Base-by-base conservation (phyloP, 2,113 vertebrate genomes). In the Sturnira hondurensis region DNA sequence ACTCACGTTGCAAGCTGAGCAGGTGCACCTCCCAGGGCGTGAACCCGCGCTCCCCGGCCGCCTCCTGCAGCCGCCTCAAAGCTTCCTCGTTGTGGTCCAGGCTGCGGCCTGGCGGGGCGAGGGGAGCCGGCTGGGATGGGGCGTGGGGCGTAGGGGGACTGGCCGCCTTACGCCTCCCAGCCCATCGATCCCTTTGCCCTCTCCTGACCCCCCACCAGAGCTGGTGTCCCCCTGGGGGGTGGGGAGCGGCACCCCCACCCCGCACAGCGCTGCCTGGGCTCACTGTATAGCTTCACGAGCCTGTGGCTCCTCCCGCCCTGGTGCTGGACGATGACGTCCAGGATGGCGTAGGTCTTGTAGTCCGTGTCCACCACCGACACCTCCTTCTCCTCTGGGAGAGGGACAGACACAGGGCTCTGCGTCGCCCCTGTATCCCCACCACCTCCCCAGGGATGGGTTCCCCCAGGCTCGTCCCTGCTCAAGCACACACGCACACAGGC, bases 281-380 rank as follows among this genome's bases (percentile, higher is more conserved):
- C 33, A 94, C 96, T 86, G 26, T 86, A 92, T 2, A 97, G 92
- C 4, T 82, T 97, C 31, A 96, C 1, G 58, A 17, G 3, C 1
- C 13, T 7, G 12, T 10, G 3, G 15, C 10, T 5, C 3, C 1
- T 0, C 8, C 1, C 31, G 0, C 12, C 24, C 0, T 1, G 3
- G 10, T 0, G 20, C 1, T 11, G 5, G 4, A 19, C 0, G 12
- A 19, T 0, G 12, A 87, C 0, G 4, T 28, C 14, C 77, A 91
- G 19, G 82, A 96, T 20, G 17, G 94, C 22, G 1, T 67, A 93
- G 17, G 22, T 80, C 22, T 28, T 3, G 11, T 89, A 85, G 77
- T 95, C 88, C 0, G 92, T 92, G 65, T 7, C 36, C 78, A 74
- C 22, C 9, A 92, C 45, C 5, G 2, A 3, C 2, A 81, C 63